These are phyloP conservation scores for Ligdia adustata DNA, from an alignment of 2,888 invertebrate genomes.

Conservation along the genomic window DNA sequence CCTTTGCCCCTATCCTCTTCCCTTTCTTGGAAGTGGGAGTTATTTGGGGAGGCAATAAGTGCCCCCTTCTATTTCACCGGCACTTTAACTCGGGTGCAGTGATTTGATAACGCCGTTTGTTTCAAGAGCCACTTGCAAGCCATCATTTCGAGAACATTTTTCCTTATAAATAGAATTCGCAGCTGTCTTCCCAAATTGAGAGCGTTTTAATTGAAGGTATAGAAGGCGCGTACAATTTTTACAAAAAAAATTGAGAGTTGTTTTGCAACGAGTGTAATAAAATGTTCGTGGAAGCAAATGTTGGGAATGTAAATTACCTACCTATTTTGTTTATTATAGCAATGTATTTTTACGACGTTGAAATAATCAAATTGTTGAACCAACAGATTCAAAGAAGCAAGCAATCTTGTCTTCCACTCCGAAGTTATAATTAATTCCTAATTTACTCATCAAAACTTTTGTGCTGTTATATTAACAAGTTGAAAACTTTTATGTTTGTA, in stretches of 20 bases:
- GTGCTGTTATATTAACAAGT: conserved; percentile 32
- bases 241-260: conserved; percentile 8
- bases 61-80: conserved; percentile 79
- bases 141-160: conserved; percentile 65
- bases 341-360: conserved; percentile 4
- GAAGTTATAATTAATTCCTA: conserved; percentile 58
- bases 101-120: conserved; percentile 83
- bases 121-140: conserved; percentile 70
- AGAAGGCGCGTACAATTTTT: conserved; percentile 10
- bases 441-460: conserved; percentile 54
- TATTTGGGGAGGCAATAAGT: conserved; percentile 66
- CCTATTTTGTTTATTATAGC: conserved; percentile 2
- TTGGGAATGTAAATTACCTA: background rate
- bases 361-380: conserved; percentile 3
- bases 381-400: conserved; percentile 41
- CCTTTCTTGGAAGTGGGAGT: conserved; percentile 33
- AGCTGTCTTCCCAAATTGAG: conserved; percentile 46
- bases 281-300: background rate
- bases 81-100: conserved; percentile 80
- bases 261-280: conserved; percentile 1
- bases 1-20: conserved; percentile 24
- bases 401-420: conserved; percentile 46
- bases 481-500: background rate
- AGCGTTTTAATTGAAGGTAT: conserved; percentile 49
- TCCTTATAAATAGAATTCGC: conserved; percentile 50